Percentiles rank a stretch among this genome's conserved stretches.
These are phyloP conservation scores for Montipora sp. DNA, from an alignment of 64 coral and sea anemone genomes.

Conservation along the genomic window DNA sequence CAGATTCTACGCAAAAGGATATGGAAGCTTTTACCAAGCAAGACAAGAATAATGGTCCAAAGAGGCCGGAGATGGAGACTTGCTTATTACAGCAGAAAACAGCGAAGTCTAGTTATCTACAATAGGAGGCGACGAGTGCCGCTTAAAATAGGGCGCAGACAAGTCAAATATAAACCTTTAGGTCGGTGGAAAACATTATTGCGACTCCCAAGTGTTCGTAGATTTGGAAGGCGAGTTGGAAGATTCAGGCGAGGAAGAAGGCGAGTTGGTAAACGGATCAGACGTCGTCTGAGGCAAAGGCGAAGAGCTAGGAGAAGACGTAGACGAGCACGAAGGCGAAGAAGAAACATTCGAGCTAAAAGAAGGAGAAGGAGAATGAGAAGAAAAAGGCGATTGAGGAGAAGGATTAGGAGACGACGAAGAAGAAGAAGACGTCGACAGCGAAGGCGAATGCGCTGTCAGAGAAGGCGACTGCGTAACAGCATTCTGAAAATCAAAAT, in stretches of 20 bases:
- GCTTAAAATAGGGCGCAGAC: background rate
- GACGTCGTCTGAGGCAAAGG: background rate
- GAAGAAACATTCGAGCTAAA: background rate
- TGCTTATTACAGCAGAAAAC: background rate
- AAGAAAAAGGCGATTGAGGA: constrained; percentile 9
- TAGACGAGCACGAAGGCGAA: constrained; percentile 9
- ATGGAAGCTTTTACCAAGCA: background rate
- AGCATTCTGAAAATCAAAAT: background rate
- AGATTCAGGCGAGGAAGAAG: background rate
- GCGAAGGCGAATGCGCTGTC: constrained; percentile 22
- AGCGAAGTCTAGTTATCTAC: background rate
- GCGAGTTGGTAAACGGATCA: background rate
- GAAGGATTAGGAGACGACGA: constrained; percentile 21
- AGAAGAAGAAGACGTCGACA: constrained; percentile 18
- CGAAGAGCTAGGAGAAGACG: constrained; percentile 13
- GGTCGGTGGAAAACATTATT: background rate
- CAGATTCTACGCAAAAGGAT: background rate
- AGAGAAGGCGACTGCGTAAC: constrained; percentile 11
- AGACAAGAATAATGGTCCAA: background rate
- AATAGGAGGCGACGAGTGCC: too few species aligned
- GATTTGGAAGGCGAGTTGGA: background rate
- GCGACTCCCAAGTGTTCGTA: background rate
- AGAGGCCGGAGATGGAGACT: background rate
- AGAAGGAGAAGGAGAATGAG: constrained; percentile 18
- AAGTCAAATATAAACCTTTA: background rate